Evolutionary conservation across 2,113 vertebrate genomes (phyloP).

Genomic region (Lota lota): DNA sequence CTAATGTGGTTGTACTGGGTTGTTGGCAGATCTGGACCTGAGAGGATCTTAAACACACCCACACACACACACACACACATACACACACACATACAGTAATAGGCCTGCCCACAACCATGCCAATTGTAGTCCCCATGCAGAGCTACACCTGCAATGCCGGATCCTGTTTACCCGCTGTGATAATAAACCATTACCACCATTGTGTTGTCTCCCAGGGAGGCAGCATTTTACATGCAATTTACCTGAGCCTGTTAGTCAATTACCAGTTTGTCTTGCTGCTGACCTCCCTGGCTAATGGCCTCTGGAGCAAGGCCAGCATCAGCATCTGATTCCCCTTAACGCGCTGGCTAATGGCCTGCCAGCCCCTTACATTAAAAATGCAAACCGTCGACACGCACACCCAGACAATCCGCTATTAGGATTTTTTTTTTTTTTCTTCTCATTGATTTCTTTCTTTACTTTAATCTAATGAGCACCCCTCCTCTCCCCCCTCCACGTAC

Average conservation of each 20-base stretch:
- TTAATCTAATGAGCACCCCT: conserved; percentile 30
- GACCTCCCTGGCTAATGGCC: conserved; percentile 65
- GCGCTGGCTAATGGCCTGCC: conserved; percentile 67
- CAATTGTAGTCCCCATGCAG: background rate
- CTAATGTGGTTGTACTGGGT: no score
- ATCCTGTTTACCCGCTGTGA: conserved; percentile 29
- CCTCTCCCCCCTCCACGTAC: no score
- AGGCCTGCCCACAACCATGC: conserved; percentile 10
- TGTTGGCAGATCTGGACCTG: no score
- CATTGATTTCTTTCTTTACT: conserved; percentile 59
- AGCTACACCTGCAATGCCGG: conserved; percentile 40
- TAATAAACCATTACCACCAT: conserved; percentile 53
- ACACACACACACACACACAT: no score
- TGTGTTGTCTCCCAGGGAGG: conserved; percentile 41
- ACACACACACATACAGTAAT: background rate
- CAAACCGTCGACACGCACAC: conserved; percentile 44
- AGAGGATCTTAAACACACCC: no score
- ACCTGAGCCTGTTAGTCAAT: conserved; percentile 68
- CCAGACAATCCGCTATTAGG: conserved; percentile 43
- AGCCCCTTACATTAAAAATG: conserved; percentile 63
- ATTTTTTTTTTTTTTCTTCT: conserved; percentile 40
- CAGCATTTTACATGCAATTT: conserved; percentile 60
- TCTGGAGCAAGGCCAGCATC: conserved; percentile 57
- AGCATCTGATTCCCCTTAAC: conserved; percentile 65
- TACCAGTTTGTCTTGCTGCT: conserved; percentile 57